Evolutionary conservation across 2,888 invertebrate genomes (phyloP).

Genomic region (Euspilapteryx auroguttella): DNA sequence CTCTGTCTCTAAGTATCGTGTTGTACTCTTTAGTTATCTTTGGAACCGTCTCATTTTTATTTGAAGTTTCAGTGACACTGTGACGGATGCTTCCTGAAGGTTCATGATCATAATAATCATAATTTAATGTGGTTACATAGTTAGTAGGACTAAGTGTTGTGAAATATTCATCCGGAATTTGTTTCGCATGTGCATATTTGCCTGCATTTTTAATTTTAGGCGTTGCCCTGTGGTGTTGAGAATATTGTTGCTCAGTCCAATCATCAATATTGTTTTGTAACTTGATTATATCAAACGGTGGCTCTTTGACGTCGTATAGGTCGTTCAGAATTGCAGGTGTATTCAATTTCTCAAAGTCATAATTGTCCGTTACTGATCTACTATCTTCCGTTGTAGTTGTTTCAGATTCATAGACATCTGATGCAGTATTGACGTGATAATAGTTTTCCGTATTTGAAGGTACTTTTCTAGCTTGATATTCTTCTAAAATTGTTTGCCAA

Average conservation of each 20-base stretch:
- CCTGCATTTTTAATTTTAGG: slow-evolving; percentile 56
- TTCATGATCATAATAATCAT: slow-evolving; percentile 47
- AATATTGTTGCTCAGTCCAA: slow-evolving; percentile 80
- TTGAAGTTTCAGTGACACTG: slow-evolving; percentile 29
- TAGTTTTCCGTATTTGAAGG: slow-evolving; percentile 14
- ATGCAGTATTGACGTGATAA: slow-evolving; percentile 13
- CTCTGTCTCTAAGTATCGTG: slow-evolving; percentile 27
- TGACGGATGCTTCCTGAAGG: slow-evolving; percentile 47
- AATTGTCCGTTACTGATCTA: slow-evolving; percentile 18
- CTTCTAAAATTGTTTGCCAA: slow-evolving; percentile 23
- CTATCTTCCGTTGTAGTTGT: slow-evolving; percentile 26
- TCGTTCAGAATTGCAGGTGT: slow-evolving; percentile 29
- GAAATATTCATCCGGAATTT: slow-evolving; percentile 77
- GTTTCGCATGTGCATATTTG: slow-evolving; percentile 67
- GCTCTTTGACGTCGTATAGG: slow-evolving; percentile 47
- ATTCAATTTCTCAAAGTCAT: slow-evolving; percentile 52
- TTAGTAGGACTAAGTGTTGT: slow-evolving; percentile 61
- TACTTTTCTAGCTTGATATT: slow-evolving; percentile 49
- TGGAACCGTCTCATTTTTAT: slow-evolving; percentile 18
- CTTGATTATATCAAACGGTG: slow-evolving; percentile 70
- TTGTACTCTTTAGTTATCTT: slow-evolving; percentile 32
- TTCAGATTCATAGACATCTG: slow-evolving; percentile 21
- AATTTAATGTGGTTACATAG: slow-evolving; percentile 24
- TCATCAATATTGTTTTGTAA: slow-evolving; percentile 83
- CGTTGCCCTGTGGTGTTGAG: slow-evolving; percentile 45